Evolutionary conservation across 2,888 invertebrate species (phyloP), one percentile per base, ranked within the genome.

Genomic region (Caenorhabditis wallacei): DNA sequence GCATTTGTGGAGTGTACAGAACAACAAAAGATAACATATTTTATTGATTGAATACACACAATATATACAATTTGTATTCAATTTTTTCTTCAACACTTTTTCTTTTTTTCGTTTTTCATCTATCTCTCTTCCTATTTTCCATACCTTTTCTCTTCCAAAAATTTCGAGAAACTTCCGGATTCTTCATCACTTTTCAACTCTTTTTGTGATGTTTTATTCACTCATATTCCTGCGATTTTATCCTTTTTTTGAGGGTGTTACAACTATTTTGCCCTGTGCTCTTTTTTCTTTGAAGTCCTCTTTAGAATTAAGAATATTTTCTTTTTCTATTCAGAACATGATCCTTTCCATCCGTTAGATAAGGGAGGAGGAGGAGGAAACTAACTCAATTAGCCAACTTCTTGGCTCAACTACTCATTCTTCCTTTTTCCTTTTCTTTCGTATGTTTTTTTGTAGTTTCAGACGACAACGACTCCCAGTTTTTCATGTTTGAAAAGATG

Each of bases 351-450:
- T 35, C 48, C 57, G 61, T 66, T 57, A 51, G 75, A 75, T 74
- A 48, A 56, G 30, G 8, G 8, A 8, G 57, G 64, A 59, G 18
- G 63, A 8, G 8, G 8, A 8, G 57, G 64, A 59, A 78, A 78
- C 66, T 66, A 66, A 66, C 78, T 78, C 78, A 78, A 78, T 78
- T 78, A 78, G 78, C 59, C 59, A 78, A 78, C 54, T 70, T 78
- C 69, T 54, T 78, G 43, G 61, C 76, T 48, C 24, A 48, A 40
- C 26, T 16, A 13, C 43, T 43, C 4, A 35, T 24, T 24, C n/a
- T 22, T 11, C 40, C 11, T 13, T 40, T 40, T n/a, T 2, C 13
- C 16, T 40, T 40, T 13, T 48, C 43, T 43, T 54, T 57, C 51
- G 59, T 40, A 54, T 63, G 69, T 63, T 78, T 57, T 57, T 63